Percentiles rank a stretch among this genome's conserved stretches.
These are phyloP conservation scores for Muscicapa striata DNA, from an alignment of 2,797 vertebrate genomes.

Conservation along the genomic window DNA sequence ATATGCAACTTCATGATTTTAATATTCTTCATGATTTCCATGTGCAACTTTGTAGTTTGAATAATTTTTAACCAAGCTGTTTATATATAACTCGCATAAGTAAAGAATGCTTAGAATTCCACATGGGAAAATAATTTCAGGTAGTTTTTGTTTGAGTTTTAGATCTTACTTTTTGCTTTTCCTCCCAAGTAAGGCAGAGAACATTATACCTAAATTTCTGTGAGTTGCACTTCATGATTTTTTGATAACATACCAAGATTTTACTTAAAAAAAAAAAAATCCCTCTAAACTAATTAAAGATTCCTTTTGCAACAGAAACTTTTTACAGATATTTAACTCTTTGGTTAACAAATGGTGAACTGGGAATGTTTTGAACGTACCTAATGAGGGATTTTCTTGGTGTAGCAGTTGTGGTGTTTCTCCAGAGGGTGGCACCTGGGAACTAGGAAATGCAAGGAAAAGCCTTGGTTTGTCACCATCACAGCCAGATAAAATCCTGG, in stretches of 20 bases:
- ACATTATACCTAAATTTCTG: not conserved
- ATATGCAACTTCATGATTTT: not conserved
- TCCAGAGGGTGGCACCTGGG: slow-evolving; percentile 36
- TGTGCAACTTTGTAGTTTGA: not conserved
- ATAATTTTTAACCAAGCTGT: not conserved
- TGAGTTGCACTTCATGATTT: not conserved
- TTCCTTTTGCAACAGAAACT: not conserved
- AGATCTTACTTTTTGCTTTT: not conserved
- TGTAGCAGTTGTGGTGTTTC: not conserved
- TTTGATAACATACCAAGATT: not conserved
- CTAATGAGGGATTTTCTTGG: rapidly evolving
- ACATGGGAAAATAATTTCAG: not conserved
- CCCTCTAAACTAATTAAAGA: not conserved
- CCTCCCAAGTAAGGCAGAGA: not conserved
- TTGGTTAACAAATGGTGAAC: rapidly evolving
- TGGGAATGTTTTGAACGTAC: not conserved
- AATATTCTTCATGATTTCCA: not conserved
- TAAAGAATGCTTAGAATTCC: not conserved
- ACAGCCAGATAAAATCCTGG: not conserved
- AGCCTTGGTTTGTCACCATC: not conserved
- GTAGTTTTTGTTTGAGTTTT: not conserved
- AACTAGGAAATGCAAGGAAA: not conserved
- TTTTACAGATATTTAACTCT: not conserved
- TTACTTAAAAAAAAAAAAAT: not conserved
- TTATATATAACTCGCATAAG: not conserved